These are phyloP conservation scores for Hepsetus odoe DNA, from an alignment of 2,113 vertebrate species.

Conservation along the genomic window DNA sequence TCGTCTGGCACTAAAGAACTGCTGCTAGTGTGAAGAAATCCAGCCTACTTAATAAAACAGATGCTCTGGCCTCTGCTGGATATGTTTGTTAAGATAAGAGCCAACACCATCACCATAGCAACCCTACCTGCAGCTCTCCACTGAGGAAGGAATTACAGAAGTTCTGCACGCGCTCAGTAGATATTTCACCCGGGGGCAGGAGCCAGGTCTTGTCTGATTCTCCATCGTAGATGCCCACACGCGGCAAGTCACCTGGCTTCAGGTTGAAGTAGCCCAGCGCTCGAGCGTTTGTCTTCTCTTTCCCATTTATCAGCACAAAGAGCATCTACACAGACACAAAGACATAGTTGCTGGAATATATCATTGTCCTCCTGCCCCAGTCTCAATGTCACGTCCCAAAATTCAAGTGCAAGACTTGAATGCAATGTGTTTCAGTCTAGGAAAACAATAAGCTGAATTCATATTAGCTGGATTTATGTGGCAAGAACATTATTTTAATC, in stretches of 20 bases:
- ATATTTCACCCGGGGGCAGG: constrained; percentile 74
- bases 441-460: too few species aligned
- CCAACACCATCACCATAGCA: not conserved
- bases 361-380: not conserved
- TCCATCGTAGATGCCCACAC: constrained; percentile 81
- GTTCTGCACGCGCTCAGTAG: constrained; percentile 69
- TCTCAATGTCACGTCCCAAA: too few species aligned
- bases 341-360: not conserved
- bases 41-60: too few species aligned
- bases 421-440: too few species aligned
- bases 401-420: too few species aligned
- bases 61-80: too few species aligned
- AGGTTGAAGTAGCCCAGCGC: constrained; percentile 83
- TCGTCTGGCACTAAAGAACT: not conserved
- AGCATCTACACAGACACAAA: constrained; percentile 79
- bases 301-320: constrained; percentile 85
- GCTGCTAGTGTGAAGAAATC: too few species aligned
- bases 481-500: too few species aligned
- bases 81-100: not conserved
- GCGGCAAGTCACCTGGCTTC: constrained; percentile 82
- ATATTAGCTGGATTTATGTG: too few species aligned
- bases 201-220: constrained; percentile 81
- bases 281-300: constrained; percentile 73
- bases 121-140: constrained; percentile 75
- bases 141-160: constrained; percentile 84